Percentiles rank a stretch among this genome's conserved stretches.
Evolutionary conservation across 2,797 vertebrate species (phyloP).

Genomic region (Cercopithecus hamlyni): DNA sequence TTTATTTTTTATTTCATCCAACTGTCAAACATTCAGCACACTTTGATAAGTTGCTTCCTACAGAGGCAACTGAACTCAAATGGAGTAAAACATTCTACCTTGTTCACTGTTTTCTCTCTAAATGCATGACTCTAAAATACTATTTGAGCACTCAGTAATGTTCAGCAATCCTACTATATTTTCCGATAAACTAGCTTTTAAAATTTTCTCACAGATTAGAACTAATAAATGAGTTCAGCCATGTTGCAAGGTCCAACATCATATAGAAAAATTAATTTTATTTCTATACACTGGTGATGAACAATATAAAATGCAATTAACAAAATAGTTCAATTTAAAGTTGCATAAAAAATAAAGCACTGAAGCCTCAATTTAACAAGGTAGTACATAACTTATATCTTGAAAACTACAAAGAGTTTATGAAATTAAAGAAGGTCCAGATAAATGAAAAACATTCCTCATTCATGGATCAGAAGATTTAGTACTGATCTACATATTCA

Average conservation of each 20-base stretch:
- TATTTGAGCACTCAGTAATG: neutral
- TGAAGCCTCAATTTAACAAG: neutral
- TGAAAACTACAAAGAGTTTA: neutral
- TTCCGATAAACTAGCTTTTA: neutral
- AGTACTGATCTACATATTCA: neutral
- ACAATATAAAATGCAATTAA: neutral
- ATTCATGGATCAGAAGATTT: neutral
- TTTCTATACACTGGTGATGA: neutral
- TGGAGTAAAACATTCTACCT: neutral
- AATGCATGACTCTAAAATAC: neutral
- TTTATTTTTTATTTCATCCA: slow-evolving; percentile 40
- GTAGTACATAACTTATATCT: neutral
- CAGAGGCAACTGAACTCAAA: neutral
- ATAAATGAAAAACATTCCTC: neutral
- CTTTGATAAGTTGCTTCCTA: neutral
- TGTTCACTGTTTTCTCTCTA: neutral
- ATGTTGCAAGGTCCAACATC: neutral
- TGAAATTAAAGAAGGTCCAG: neutral
- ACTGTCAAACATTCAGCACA: slow-evolving; percentile 12
- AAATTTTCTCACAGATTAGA: neutral
- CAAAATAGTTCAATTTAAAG: neutral
- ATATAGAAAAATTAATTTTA: neutral
- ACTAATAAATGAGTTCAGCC: neutral
- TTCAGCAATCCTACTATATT: neutral
- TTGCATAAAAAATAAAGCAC: neutral